These are phyloP conservation scores for Erebia epiphron DNA, from an alignment of 2,888 invertebrate species.

Conservation along the genomic window DNA sequence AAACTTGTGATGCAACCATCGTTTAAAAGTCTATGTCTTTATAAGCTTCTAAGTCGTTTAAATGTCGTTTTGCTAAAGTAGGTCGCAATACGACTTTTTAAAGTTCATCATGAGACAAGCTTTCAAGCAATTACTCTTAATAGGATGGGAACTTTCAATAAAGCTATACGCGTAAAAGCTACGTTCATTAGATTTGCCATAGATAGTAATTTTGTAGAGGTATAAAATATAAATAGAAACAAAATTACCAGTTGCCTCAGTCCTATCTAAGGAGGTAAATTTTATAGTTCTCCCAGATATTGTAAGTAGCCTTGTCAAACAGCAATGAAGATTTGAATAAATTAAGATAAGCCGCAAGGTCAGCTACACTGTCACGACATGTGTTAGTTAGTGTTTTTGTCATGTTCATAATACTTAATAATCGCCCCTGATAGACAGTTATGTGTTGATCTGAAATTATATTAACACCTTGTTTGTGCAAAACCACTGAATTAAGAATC, in stretches of 20 bases:
- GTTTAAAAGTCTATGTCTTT: slow-evolving; percentile 37
- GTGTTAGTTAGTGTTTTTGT: slow-evolving; percentile 19
- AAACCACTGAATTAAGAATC: no score
- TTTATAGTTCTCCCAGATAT: neutral
- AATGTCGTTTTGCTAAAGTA: slow-evolving; percentile 30
- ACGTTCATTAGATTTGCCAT: neutral
- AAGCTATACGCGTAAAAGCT: slow-evolving; percentile 6
- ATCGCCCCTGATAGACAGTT: no score
- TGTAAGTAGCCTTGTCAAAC: slow-evolving; percentile 26
- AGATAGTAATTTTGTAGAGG: slow-evolving; percentile 1
- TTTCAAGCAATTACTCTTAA: slow-evolving; percentile 11
- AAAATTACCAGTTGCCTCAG: neutral
- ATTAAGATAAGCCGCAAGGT: slow-evolving; percentile 61
- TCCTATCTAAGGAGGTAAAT: neutral
- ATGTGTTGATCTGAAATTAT: neutral
- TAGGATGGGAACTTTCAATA: slow-evolving; percentile 1
- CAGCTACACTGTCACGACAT: slow-evolving; percentile 37
- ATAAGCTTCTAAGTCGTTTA: slow-evolving; percentile 40
- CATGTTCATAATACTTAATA: neutral
- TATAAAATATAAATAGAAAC: neutral
- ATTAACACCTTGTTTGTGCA: neutral
- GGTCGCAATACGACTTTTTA: slow-evolving; percentile 27
- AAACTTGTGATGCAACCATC: slow-evolving; percentile 65
- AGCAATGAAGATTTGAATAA: slow-evolving; percentile 53
- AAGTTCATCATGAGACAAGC: slow-evolving; percentile 19